Conservation (phyloP, 2,113 vertebrate genomes). For the Ancistrus triradiatus region DNA sequence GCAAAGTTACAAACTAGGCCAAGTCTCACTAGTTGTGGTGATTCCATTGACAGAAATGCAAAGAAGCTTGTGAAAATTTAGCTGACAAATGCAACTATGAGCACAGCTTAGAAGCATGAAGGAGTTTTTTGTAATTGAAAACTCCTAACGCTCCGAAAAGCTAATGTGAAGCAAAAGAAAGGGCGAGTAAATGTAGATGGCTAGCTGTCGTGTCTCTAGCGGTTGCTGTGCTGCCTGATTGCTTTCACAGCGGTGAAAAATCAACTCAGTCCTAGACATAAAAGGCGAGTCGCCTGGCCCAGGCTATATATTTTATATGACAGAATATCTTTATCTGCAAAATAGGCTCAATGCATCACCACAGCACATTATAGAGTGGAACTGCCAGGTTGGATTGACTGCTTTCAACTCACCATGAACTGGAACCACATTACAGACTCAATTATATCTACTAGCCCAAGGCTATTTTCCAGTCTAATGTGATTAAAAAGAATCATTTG, state of each 20-base stretch:
- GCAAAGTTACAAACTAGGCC: too few species aligned
- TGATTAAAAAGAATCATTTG: not conserved
- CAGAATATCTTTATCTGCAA: not conserved
- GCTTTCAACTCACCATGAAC: not conserved
- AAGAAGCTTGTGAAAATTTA: too few species aligned
- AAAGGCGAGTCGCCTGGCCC: not conserved
- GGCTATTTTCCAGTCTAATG: not conserved
- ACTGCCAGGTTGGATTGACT: not conserved
- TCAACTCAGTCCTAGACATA: not conserved
- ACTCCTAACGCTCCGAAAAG: too few species aligned
- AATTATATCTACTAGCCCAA: not conserved
- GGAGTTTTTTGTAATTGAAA: too few species aligned
- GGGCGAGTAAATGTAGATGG: not conserved
- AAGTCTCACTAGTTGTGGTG: too few species aligned
- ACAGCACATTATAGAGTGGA: not conserved
- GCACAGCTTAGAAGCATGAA: too few species aligned
- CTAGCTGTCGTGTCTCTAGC: not conserved
- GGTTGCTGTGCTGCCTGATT: constrained; percentile 5
- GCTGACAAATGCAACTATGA: too few species aligned
- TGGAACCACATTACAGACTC: not conserved
- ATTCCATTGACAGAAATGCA: too few species aligned
- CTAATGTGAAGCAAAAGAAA: not conserved
- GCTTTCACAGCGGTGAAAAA: not conserved
- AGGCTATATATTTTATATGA: not conserved
- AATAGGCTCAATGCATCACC: not conserved